phyloP scores from a whole-genome alignment of 2,113 vertebrate species.

The Hypanus sabinus region DNA sequence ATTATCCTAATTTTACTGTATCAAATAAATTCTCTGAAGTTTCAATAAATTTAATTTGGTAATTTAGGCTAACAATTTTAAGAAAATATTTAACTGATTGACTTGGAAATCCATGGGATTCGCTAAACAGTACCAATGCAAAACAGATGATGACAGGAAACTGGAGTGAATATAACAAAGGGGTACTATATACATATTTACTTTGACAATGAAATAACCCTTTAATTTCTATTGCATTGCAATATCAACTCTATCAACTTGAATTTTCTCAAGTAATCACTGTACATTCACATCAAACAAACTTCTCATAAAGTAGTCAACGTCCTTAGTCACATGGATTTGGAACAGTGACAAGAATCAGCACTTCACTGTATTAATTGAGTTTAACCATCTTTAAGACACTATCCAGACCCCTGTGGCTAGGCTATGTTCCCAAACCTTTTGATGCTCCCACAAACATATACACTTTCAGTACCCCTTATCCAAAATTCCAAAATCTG shows the following conservation, averaged over 20 bases:
- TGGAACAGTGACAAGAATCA: neutral
- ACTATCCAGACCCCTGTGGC: too few relatives aligned
- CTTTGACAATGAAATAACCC: neutral
- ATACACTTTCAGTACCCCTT: too few relatives aligned
- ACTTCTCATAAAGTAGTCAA: neutral
- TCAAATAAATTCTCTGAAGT: neutral
- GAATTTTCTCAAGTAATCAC: neutral
- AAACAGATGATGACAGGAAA: neutral
- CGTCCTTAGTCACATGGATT: neutral
- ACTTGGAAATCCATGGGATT: neutral
- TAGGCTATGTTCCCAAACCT: neutral
- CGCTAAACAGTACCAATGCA: neutral
- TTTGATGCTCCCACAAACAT: neutral
- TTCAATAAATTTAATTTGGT: conserved; percentile 26
- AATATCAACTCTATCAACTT: neutral
- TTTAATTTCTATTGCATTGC: neutral
- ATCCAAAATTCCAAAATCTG: too few relatives aligned
- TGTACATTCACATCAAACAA: neutral
- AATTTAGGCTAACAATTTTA: neutral
- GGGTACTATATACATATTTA: neutral
- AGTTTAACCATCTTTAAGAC: neutral
- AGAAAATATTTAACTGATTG: neutral
- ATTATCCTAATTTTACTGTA: neutral
- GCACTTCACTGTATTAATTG: neutral
- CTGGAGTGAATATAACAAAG: neutral